Evolutionary conservation across 2,113 vertebrate genomes (phyloP), one percentile per base, ranked within the genome.

Genomic region (Cinclus cinclus): DNA sequence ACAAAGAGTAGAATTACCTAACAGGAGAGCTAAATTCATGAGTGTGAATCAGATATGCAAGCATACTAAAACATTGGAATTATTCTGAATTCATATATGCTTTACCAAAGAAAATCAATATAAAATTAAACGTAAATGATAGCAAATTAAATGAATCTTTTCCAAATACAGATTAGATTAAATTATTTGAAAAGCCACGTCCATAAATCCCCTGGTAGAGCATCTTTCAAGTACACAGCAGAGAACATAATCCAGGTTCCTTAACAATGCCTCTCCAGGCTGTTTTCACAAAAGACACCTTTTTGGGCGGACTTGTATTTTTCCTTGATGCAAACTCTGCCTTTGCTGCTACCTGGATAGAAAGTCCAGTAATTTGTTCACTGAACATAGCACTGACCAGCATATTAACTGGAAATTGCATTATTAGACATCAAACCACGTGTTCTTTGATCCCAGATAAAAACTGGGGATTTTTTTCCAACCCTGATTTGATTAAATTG

Each of bases 391-490:
- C 7, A 84, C 12, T 76, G 49, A 80, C 11, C 18, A 75, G 27
- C 59, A 58, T 91, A 94, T 87, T 91, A 90, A 91, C 82, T 73
- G 49, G 42, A 78, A 90, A 96, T 65, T 76, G 8, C 47, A 74
- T 92, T 96, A 89, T 47, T 80, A 74, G 49, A 90, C 52, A 65
- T 33, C 55, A 69, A 91, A 65, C 75, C 19, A 39, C 23, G 10
- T 63, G 56, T 67, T 42, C 84, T 95, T 80, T 90, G 83, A 94
- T 89, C 52, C 68, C 94, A 83, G 94, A 95, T 89, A 88, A 96
- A 95, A 96, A 74, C 3, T 63, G 25, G 75, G 77, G 49, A 62
- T 71, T 60, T 60, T 79, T 89, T 84, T 37, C 35, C 53, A 68
- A 71, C 33, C 12, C 39, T 53, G 44, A 91, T 89, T 96, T 84